These are phyloP conservation scores for Leptoteleia sp. DNA, from an alignment of 1,140 invertebrate genomes.

Conservation along the genomic window DNA sequence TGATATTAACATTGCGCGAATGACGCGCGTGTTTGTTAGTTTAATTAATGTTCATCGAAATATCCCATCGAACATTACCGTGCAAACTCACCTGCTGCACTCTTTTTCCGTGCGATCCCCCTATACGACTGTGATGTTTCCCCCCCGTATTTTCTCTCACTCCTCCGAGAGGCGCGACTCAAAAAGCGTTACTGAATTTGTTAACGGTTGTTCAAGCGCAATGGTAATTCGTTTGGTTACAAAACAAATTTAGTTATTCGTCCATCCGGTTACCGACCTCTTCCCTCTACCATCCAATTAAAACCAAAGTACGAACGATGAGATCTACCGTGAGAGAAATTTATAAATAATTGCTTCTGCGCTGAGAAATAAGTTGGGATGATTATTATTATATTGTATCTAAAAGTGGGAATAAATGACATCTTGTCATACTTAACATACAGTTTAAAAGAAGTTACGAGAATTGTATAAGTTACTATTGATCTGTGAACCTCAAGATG, in stretches of 20 bases:
- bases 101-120: conserved; percentile 55
- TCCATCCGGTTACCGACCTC: conserved; percentile 2
- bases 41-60: conserved; percentile 19
- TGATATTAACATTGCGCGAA: conserved; percentile 13
- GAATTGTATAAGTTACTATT: no score
- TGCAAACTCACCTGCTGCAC: conserved; percentile 35
- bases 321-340: no score
- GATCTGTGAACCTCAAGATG: no score
- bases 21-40: conserved; percentile 17
- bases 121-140: conserved; percentile 72
- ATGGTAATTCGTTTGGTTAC: conserved; percentile 13
- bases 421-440: no score
- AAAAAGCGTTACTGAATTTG: conserved; percentile 62
- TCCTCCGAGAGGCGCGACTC: conserved; percentile 40
- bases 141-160: conserved; percentile 65
- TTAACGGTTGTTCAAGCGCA: conserved; percentile 13
- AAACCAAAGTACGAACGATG: conserved; percentile 24
- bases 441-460: no score
- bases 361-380: no score
- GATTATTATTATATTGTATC: no score
- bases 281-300: no score
- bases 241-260: background rate
- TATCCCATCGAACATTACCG: conserved; percentile 30
- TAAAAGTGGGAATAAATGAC: no score
- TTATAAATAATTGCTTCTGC: no score